Base-by-base conservation (phyloP, 2,797 vertebrate species). In the Periparus ater region DNA sequence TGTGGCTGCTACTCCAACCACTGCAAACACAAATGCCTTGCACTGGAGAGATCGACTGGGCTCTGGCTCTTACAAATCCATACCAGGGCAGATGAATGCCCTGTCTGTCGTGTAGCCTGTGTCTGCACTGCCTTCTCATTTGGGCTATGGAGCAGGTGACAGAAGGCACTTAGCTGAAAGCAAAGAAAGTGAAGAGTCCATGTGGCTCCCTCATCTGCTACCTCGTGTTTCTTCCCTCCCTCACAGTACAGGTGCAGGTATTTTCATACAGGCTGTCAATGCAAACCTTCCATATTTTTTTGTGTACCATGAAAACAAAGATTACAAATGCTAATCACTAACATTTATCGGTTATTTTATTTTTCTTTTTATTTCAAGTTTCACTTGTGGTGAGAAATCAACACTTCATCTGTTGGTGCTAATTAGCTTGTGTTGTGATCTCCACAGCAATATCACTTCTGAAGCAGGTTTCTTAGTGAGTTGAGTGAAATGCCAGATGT, bases 371-470 rank as follows among this genome's bases (percentile, higher is more conserved):
- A 45, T 29, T 36, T 17, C 65, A 80, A 7, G 47, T 75, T 91
- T 88, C 62, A 40, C 42, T 89, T 88, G 47, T 91, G 36, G 50
- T 77, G 66, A 89, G 80, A 91, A 93, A 91, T 83, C 68, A 92
- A 34, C 85, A 78, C 85, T 86, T 95, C n/a, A 58, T 80, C 47
- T 86, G n/a, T 54, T 89, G 70, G 42, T 84, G 73, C 23, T 96
- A 93, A 93, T 95, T 93, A 92, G 85, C 47, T 83, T 1, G 18
- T 66, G 54, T 68, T 23, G 5, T 65, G 47, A 84, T 93, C 79
- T 91, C 32, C 47, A 54, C 30, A n/a, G 61, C 63, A 92, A 54
- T 76, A 61, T 27, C 58, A 42, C 50, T 92, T 78, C 47, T 61
- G 61, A 95, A 85, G 30, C 32, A 65, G 0, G 0, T 75, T 89